phyloP scores from a whole-genome alignment of 2,797 vertebrate species.

The Fringilla coelebs region DNA sequence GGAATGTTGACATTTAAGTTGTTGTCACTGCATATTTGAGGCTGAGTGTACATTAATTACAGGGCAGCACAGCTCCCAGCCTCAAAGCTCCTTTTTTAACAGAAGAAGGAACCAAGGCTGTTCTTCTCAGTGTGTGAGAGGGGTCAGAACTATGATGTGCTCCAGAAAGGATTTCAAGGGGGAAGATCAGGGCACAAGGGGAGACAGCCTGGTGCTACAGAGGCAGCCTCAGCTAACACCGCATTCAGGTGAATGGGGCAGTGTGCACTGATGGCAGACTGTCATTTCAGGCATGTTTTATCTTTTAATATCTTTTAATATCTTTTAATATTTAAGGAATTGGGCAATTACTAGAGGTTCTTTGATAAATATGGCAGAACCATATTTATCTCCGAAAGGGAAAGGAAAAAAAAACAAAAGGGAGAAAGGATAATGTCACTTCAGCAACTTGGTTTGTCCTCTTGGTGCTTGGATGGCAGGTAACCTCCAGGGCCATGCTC shows the following conservation, averaged over 20 bases:
- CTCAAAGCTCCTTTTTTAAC: neutral
- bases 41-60: constrained; percentile 43
- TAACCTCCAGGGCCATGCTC: neutral
- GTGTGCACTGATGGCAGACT: neutral
- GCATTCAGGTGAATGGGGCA: neutral
- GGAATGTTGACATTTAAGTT: constrained; percentile 60
- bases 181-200: neutral
- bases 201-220: neutral
- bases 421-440: neutral
- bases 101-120: neutral
- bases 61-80: neutral
- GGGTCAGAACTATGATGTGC: rapidly evolving
- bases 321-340: neutral
- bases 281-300: neutral
- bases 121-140: rapidly evolving
- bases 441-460: neutral
- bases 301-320: neutral
- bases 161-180: neutral
- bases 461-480: neutral
- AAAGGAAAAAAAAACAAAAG: rapidly evolving
- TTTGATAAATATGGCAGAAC: neutral
- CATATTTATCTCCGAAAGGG: neutral
- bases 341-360: neutral
- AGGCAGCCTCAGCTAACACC: neutral
- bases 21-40: constrained; percentile 45